These are phyloP conservation scores for Drosophila lacertosa DNA, from an alignment of 1,140 invertebrate species.

Conservation along the genomic window DNA sequence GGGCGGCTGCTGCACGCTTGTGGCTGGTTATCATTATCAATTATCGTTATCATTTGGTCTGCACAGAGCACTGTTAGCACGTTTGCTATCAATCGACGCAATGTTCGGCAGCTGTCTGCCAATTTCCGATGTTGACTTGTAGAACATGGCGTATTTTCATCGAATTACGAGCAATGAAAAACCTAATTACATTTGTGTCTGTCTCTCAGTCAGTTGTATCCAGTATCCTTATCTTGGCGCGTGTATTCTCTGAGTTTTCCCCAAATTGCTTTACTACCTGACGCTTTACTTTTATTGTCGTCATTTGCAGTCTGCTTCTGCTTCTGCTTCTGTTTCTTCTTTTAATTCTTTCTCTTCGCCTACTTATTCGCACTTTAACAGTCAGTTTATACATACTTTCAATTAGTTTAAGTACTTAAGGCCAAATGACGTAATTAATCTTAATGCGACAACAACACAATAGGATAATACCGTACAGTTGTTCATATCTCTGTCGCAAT, in stretches of 20 bases:
- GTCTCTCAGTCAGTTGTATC: background rate
- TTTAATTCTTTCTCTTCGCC: background rate
- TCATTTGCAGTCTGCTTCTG: background rate
- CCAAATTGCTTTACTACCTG: background rate
- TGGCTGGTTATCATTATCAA: constrained; percentile 40
- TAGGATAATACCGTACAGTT: background rate
- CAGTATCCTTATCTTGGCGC: background rate
- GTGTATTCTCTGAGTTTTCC: constrained; percentile 1
- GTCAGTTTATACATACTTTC: background rate
- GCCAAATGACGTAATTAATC: background rate
- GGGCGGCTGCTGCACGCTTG: constrained; percentile 14
- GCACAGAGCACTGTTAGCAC: background rate
- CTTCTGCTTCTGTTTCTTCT: background rate
- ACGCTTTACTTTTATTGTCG: background rate
- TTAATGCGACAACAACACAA: background rate
- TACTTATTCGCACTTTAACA: background rate
- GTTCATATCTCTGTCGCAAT: too few species aligned
- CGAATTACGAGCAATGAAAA: constrained; percentile 23
- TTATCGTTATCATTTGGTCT: constrained; percentile 24
- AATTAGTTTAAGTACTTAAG: constrained; percentile 4
- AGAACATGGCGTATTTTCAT: constrained; percentile 27
- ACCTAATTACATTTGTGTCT: constrained; percentile 32
- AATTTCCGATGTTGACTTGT: constrained; percentile 8
- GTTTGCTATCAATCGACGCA: background rate
- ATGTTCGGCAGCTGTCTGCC: constrained; percentile 2